phyloP scores from a whole-genome alignment of 2,888 invertebrate species.

The Himalopsyche japonica region DNA sequence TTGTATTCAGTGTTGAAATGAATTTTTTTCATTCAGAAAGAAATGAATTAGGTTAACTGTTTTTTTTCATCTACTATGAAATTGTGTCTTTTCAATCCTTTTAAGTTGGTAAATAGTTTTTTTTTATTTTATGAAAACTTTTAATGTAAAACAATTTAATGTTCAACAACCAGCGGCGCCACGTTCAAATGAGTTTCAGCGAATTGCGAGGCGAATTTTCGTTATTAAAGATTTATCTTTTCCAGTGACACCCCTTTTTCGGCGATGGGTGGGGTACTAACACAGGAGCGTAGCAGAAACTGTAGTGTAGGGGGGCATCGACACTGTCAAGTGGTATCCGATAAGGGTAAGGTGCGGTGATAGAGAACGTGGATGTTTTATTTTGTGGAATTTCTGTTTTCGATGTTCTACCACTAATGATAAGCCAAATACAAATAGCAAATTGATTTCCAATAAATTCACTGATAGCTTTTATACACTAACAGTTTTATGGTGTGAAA shows the following conservation, averaged over 20 bases:
- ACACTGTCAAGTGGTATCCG: background rate
- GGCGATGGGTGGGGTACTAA: background rate
- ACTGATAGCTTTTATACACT: background rate
- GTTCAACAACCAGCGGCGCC: background rate
- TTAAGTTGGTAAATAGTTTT: no score
- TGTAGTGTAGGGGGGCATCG: background rate
- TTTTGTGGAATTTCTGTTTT: background rate
- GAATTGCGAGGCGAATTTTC: slow-evolving; percentile 19
- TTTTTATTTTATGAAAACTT: no score
- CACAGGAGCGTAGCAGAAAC: background rate
- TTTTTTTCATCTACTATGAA: no score
- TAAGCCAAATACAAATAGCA: background rate
- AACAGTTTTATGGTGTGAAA: no score
- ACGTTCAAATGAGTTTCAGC: slow-evolving; percentile 20
- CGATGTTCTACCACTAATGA: background rate
- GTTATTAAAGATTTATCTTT: slow-evolving; percentile 31
- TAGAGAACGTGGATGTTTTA: background rate
- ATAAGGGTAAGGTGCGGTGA: background rate
- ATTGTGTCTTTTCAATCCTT: no score
- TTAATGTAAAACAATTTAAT: no score
- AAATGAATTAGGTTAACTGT: no score
- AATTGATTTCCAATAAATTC: background rate
- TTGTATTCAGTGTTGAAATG: no score
- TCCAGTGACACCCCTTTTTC: slow-evolving; percentile 9
- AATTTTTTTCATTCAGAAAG: no score